phyloP scores from a whole-genome alignment of 2,797 vertebrate species.

The Ptychadena robeensis region DNA sequence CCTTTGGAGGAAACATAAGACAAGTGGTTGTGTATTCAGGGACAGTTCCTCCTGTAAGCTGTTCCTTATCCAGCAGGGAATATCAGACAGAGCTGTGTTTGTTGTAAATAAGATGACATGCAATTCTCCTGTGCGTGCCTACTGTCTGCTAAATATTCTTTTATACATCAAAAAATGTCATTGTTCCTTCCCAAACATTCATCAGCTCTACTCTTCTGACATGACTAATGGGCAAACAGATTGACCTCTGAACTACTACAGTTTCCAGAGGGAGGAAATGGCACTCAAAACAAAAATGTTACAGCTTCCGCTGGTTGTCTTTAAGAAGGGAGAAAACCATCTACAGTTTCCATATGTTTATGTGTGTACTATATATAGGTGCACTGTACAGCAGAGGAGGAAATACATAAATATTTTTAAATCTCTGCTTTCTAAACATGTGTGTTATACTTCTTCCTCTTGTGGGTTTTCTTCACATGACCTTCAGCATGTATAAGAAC shows the following conservation, averaged over 20 bases:
- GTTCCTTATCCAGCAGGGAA: conserved; percentile 1
- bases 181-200: conserved; percentile 31
- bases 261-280: conserved; percentile 54
- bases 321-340: not conserved
- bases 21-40: not conserved
- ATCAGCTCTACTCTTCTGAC: conserved; percentile 26
- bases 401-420: not conserved
- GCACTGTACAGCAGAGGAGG: not conserved
- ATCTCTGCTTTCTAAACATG: not conserved
- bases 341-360: not conserved
- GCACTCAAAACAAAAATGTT: conserved; percentile 36
- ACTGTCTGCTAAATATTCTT: conserved; percentile 28
- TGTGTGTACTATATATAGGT: not conserved
- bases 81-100: not conserved
- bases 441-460: not conserved
- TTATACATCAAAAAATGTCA: conserved; percentile 22
- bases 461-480: too few relatives aligned
- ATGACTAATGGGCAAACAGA: conserved; percentile 42
- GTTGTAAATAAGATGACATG: not conserved
- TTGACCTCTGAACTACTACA: conserved; percentile 46
- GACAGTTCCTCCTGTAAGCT: not conserved
- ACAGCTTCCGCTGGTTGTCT: conserved; percentile 34
- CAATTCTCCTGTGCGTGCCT: conserved; percentile 19
- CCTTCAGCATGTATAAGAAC: too few relatives aligned
- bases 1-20: not conserved